phyloP scores from a whole-genome alignment of 2,797 vertebrate species.

The Sebastolobus altivelis region DNA sequence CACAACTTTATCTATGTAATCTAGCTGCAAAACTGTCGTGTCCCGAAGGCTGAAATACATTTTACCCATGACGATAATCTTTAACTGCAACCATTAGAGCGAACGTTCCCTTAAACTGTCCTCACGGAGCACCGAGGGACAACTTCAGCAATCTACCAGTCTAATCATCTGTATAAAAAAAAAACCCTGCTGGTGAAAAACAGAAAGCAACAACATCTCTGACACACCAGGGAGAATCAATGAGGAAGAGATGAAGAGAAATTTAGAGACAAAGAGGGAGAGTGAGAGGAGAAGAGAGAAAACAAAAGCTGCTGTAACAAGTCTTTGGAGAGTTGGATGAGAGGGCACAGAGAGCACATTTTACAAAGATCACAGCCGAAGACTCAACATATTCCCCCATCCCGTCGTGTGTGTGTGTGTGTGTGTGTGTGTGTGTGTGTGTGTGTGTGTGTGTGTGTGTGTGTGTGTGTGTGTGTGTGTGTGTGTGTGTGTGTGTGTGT shows the following conservation, averaged over 20 bases:
- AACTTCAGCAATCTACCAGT: conserved; percentile 62
- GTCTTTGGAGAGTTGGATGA: conserved; percentile 82
- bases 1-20: conserved; percentile 54
- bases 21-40: conserved; percentile 37
- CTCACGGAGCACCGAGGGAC: conserved; percentile 67
- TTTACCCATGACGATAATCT: conserved; percentile 70
- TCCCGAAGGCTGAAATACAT: conserved; percentile 65
- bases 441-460: conserved; percentile 34
- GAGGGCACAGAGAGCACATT: conserved; percentile 81
- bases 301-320: conserved; percentile 84
- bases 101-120: conserved; percentile 67
- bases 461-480: conserved; percentile 16
- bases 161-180: conserved; percentile 47
- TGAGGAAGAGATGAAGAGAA: conserved; percentile 81
- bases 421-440: conserved; percentile 42
- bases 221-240: conserved; percentile 82
- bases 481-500: conserved; percentile 13
- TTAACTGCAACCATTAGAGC: conserved; percentile 65
- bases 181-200: conserved; percentile 64
- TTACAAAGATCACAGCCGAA: conserved; percentile 79
- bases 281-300: conserved; percentile 70
- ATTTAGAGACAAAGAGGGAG: conserved; percentile 78
- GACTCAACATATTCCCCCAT: conserved; percentile 77
- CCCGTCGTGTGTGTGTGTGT: conserved; percentile 43
- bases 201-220: conserved; percentile 72